Base-by-base conservation (phyloP, 2,113 vertebrate genomes). In the Atherinomorus stipes region DNA sequence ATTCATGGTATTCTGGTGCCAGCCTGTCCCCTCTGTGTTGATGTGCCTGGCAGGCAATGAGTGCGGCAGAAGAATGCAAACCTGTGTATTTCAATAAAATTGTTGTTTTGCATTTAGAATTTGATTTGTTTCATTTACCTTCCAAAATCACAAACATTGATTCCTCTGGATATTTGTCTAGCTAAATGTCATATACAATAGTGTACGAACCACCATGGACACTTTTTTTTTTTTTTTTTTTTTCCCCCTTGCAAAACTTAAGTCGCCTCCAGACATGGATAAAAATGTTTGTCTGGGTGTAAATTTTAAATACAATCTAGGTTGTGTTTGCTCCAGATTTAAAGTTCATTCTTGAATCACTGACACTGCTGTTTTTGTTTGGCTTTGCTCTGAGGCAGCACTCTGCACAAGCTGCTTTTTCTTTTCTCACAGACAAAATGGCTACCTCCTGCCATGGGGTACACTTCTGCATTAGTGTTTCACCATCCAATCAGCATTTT, bases 51-150 rank as follows among this genome's bases (percentile, higher is more conserved):
- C 84, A 64, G 80, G 86, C 84, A 93, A 74, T 85, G 75, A 88
- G 83, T 16, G 52, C 68, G 85, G 84, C 85, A 86, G 89, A 85
- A 80, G 61, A 87, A 89, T 72, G 66, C 64, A 78, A 71, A 71
- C 87, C 90, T 89, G 89, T 91, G 85, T 91, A 85, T 92, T 89
- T 83, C 92, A 96, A 95, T 95, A 95, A 96, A 96, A 85, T 50
- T 78, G 69, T 89, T 94, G 89, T 95, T 95, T 95, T 94, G 85
- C 88, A 92, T 73, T 91, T 71, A 66, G 60, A 72, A 21, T n/a
- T n/a, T n/a, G n/a, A n/a, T n/a, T 40, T 25, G 50, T 56, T 76
- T 64, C 26, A 61, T 70, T 57, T 53, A 11, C 64, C 67, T 60
- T 40, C 9, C 18, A 9, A 23, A 16, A 13, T 16, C 7, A n/a